Percentiles rank a stretch among this genome's conserved stretches.
phyloP scores from a whole-genome alignment of 2,113 vertebrate species.

The Octodon degus region DNA sequence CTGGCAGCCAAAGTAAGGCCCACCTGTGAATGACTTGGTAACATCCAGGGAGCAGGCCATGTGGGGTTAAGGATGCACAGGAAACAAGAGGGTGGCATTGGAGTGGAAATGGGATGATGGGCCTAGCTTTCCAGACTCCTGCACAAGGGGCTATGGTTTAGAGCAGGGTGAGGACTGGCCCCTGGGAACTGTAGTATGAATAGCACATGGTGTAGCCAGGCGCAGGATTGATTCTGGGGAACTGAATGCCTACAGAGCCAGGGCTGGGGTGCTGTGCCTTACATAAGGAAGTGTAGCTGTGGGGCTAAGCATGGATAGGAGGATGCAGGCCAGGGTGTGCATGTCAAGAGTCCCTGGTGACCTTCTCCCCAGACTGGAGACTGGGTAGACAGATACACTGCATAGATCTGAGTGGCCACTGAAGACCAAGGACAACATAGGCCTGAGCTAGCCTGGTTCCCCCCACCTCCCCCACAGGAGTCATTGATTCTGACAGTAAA shows the following conservation, averaged over 20 bases:
- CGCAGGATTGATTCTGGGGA: not conserved
- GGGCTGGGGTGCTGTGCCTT: not conserved
- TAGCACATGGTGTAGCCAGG: not conserved
- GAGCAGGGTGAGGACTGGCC: not conserved
- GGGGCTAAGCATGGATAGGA: not conserved
- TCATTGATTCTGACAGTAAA: constrained; percentile 87
- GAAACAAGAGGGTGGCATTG: not conserved
- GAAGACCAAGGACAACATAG: not conserved
- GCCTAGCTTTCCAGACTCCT: not conserved
- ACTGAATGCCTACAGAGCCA: not conserved
- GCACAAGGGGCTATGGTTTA: not conserved
- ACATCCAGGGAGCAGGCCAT: not conserved
- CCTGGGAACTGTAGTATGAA: not conserved
- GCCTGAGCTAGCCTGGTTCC: constrained; percentile 40
- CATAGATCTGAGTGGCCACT: not conserved
- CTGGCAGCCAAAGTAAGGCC: not conserved
- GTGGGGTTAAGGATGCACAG: not conserved
- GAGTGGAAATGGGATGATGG: not conserved
- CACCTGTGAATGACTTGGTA: not conserved
- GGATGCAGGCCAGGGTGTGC: not conserved
- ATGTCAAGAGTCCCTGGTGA: too few relatives aligned
- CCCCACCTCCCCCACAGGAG: constrained; percentile 65
- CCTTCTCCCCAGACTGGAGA: not conserved
- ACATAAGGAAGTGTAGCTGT: not conserved
- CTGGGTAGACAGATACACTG: not conserved